Percentiles rank a stretch among this genome's conserved stretches.
phyloP scores from a whole-genome alignment of 1,140 invertebrate species.

The Diploscapter pachys region DNA sequence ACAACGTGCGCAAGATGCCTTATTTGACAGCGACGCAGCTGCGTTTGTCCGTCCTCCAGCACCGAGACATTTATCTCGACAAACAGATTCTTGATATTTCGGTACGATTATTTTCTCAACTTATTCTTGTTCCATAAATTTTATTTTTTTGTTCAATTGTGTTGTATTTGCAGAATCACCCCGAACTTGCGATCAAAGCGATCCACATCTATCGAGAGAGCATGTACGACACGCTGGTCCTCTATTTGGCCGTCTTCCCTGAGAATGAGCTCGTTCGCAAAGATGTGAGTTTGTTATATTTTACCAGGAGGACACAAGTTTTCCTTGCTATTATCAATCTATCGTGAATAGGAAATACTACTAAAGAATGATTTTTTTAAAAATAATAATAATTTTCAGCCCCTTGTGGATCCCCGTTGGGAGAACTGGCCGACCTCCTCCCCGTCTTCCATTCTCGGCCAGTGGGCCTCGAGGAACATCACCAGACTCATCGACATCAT shows the following conservation, averaged over 20 bases:
- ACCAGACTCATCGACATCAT: slow-evolving; percentile 30
- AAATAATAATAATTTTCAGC: slow-evolving; percentile 14
- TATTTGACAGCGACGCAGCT: slow-evolving; percentile 54
- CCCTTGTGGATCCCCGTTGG: slow-evolving; percentile 50
- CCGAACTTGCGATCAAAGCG: slow-evolving; percentile 49
- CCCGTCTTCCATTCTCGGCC: slow-evolving; percentile 51
- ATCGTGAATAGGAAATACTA: not conserved
- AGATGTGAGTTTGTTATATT: slow-evolving; percentile 44
- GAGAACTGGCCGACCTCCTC: slow-evolving; percentile 54
- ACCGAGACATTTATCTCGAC: slow-evolving; percentile 55
- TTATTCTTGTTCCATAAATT: not conserved
- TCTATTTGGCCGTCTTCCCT: slow-evolving; percentile 58
- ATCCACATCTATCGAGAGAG: slow-evolving; percentile 57
- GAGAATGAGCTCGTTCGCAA: slow-evolving; percentile 46
- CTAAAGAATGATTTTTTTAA: slow-evolving; percentile 11
- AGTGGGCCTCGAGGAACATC: slow-evolving; percentile 52
- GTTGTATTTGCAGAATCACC: slow-evolving; percentile 42
- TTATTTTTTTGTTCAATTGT: slow-evolving; percentile 11
- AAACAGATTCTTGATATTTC: slow-evolving; percentile 50
- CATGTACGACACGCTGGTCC: slow-evolving; percentile 58
- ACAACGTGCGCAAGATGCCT: slow-evolving; percentile 58
- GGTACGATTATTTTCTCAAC: slow-evolving; percentile 28
- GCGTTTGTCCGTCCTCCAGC: slow-evolving; percentile 55
- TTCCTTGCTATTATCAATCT: not conserved
- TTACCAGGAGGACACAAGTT: not conserved